Conservation (phyloP, 2,888 invertebrate species). For the Pollenia amentaria region DNA sequence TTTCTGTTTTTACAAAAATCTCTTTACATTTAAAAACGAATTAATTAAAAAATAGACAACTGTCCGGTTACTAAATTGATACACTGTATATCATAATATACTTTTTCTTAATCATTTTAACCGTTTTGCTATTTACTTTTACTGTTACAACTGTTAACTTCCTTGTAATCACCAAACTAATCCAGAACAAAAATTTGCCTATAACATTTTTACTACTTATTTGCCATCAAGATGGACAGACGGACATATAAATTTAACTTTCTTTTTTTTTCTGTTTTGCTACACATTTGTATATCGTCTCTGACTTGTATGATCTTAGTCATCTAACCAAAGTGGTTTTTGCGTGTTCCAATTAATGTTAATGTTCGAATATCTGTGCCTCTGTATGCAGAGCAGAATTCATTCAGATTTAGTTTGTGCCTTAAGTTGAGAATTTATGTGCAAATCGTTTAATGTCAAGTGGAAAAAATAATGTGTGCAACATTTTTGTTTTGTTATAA, state of each 20-base stretch:
- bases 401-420: constrained; percentile 2
- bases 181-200: constrained; percentile 20
- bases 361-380: not conserved
- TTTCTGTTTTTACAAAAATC: too few relatives aligned
- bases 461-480: constrained; percentile 37
- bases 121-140: not conserved
- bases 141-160: not conserved
- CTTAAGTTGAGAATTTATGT: constrained; percentile 41
- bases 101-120: constrained; percentile 7
- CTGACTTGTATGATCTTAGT: constrained; percentile 44
- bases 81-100: not conserved
- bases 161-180: constrained; percentile 9
- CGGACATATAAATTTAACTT: constrained; percentile 37
- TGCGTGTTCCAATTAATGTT: constrained; percentile 55
- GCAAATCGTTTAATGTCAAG: constrained; percentile 36
- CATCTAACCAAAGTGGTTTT: constrained; percentile 32
- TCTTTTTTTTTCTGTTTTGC: constrained; percentile 31
- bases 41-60: too few relatives aligned
- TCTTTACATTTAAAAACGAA: too few relatives aligned
- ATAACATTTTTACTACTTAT: not conserved
- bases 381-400: constrained; percentile 23
- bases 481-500: constrained; percentile 26
- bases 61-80: too few relatives aligned
- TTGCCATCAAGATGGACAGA: not conserved
- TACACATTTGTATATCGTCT: not conserved